A percentile compares a stretch with the other conserved stretches of the same genome.
Conservation (phyloP, 1,140 invertebrate genomes). For the Atta texana region DNA sequence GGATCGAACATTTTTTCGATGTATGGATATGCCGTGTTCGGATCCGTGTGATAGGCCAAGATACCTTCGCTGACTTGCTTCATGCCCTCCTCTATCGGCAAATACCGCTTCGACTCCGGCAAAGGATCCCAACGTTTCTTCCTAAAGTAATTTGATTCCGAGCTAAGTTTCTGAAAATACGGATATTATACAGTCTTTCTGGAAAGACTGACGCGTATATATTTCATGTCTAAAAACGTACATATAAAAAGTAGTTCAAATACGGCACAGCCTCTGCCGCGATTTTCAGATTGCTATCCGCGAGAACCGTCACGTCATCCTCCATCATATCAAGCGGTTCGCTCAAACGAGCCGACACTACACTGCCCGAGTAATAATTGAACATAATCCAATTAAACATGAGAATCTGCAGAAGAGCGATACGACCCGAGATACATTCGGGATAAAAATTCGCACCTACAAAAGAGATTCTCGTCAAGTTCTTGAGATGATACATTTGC, state of each 20-base stretch:
- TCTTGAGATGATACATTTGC: background rate
- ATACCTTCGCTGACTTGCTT: conserved; percentile 69
- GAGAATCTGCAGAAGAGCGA: conserved; percentile 75
- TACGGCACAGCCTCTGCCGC: conserved; percentile 79
- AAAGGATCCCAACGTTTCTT: conserved; percentile 75
- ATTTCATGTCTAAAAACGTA: conserved; percentile 55
- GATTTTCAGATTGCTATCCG: conserved; percentile 76
- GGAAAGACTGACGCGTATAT: background rate
- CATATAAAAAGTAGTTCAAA: conserved; percentile 79
- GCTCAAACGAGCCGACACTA: conserved; percentile 81
- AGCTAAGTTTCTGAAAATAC: conserved; percentile 66
- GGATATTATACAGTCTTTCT: background rate
- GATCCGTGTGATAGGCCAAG: conserved; percentile 76
- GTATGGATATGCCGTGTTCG: conserved; percentile 75
- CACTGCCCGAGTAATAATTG: conserved; percentile 81
- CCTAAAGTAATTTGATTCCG: conserved; percentile 75
- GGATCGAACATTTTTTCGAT: conserved; percentile 71
- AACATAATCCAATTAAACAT: conserved; percentile 79
- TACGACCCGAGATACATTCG: conserved; percentile 69
- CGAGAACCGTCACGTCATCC: conserved; percentile 79
- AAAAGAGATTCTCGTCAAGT: background rate
- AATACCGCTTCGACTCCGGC: conserved; percentile 70
- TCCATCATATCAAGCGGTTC: conserved; percentile 81
- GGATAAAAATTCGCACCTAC: conserved; percentile 73
- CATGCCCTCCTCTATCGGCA: conserved; percentile 74